Evolutionary conservation across 2,888 invertebrate genomes (phyloP), one percentile per base, ranked within the genome.

Genomic region (Vandiemenella viatica): DNA sequence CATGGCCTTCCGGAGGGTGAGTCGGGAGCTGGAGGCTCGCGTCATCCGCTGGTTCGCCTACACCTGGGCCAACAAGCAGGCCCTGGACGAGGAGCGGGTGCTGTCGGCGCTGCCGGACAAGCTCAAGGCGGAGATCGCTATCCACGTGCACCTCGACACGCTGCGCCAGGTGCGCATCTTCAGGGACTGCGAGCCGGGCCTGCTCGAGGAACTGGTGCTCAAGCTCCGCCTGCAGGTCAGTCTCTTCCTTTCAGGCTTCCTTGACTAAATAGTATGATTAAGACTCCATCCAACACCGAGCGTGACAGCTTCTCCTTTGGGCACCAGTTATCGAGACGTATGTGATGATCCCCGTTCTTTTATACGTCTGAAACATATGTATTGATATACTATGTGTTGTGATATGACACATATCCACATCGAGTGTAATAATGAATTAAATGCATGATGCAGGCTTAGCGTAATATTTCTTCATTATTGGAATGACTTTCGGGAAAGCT

Each of bases 21-120:
- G 71, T 37, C 69, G 83, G 44, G 87, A 91, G 63, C 68, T 96
- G 55, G 92, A 96, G 59, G 83, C 78, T 0, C 71, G 83, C 51
- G 72, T 92, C 13, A 92, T 95, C 58, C 79, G 91, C 57, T 96
- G 95, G 95, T 96, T 96, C 65, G 90, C 91, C 54, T 92, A 92
- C 63, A 83, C 95, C 20, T 96, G 95, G 95, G 85, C 87, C 21
- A 79, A 79, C 59, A 77, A 77, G 58, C 73, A 75, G 49, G 87
- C 92, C 1, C 67, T 92, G 54, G 92, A 96, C 60, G 95, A 96
- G 66, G 90, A 92, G 63, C 73, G 85, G 51, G 86, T 88, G 1
- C 65, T 88, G 49, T 79, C 83, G 1, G 85, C 88, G 0, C 71
- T 95, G 47, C 93, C 95, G 0, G 92, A 93, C 62, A 95, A 95